These are phyloP conservation scores for Cephus cinctus DNA, from an alignment of 1,140 invertebrate species.

Conservation along the genomic window DNA sequence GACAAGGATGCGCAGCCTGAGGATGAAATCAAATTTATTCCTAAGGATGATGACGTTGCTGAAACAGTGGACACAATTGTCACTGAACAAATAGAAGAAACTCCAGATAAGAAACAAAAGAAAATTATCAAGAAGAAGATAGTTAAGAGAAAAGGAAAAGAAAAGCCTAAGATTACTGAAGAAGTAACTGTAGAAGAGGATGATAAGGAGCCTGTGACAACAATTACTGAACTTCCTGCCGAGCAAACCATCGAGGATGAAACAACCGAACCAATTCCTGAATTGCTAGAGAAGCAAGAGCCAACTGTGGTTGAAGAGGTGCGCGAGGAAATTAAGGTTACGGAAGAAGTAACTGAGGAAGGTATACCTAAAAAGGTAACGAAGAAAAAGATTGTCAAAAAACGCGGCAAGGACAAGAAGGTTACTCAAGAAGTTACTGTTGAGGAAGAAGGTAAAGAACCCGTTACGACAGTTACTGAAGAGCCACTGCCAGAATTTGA, in stretches of 20 bases:
- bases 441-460: slow-evolving; percentile 48
- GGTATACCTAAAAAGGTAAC: slow-evolving; percentile 44
- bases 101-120: slow-evolving; percentile 12
- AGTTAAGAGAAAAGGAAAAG: slow-evolving; percentile 25
- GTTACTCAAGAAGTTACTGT: slow-evolving; percentile 49
- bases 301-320: slow-evolving; percentile 40
- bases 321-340: slow-evolving; percentile 48
- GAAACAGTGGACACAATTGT: neutral
- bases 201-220: slow-evolving; percentile 19
- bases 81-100: slow-evolving; percentile 3
- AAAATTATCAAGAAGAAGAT: slow-evolving; percentile 19
- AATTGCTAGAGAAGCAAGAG: slow-evolving; percentile 8
- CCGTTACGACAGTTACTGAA: slow-evolving; percentile 39
- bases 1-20: neutral
- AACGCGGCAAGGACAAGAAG: slow-evolving; percentile 42
- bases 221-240: slow-evolving; percentile 10
- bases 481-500: slow-evolving; percentile 33
- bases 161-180: slow-evolving; percentile 41
- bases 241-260: slow-evolving; percentile 22
- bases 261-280: too few species aligned
- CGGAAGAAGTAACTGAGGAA: slow-evolving; percentile 46
- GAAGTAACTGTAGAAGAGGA: slow-evolving; percentile 28
- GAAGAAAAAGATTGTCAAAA: slow-evolving; percentile 23
- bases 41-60: slow-evolving; percentile 1
- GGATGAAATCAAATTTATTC: slow-evolving; percentile 9